A percentile compares a stretch with the other conserved stretches of the same genome.
phyloP scores from a whole-genome alignment of 2,888 invertebrate species.

The Zhuqinia jingwanae region DNA sequence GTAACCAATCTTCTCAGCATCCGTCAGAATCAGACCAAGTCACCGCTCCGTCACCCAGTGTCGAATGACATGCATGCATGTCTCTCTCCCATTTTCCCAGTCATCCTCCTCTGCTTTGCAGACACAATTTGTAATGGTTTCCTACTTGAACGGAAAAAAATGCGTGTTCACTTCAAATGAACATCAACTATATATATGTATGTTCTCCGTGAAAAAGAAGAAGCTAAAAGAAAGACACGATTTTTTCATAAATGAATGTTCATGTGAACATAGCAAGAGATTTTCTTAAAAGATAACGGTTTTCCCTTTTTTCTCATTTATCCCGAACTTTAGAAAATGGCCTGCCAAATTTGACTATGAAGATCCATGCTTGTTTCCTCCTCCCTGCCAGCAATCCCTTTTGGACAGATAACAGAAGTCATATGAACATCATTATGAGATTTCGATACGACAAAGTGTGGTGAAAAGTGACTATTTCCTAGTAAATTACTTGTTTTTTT shows the following conservation, averaged over 20 bases:
- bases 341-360: conserved; percentile 43
- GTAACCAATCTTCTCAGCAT: conserved; percentile 65
- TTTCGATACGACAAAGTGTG: conserved; percentile 24
- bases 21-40: conserved; percentile 63
- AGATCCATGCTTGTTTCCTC: conserved; percentile 7
- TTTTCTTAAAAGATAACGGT: conserved; percentile 35
- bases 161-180: conserved; percentile 22
- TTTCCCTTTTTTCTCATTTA: conserved; percentile 30
- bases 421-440: conserved; percentile 41
- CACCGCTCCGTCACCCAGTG: conserved; percentile 59
- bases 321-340: background rate
- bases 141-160: background rate
- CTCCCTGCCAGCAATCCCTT: conserved; percentile 39
- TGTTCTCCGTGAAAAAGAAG: conserved; percentile 28
- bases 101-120: background rate
- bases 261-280: conserved; percentile 21
- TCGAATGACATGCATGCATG: conserved; percentile 35
- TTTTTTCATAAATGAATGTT: conserved; percentile 34
- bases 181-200: no score
- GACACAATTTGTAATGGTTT: conserved; percentile 15
- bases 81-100: background rate
- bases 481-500: background rate
- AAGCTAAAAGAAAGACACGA: conserved; percentile 9
- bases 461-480: background rate
- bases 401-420: conserved; percentile 11